phyloP scores from a whole-genome alignment of 2,113 vertebrate species.

The Eonycteris spelaea region DNA sequence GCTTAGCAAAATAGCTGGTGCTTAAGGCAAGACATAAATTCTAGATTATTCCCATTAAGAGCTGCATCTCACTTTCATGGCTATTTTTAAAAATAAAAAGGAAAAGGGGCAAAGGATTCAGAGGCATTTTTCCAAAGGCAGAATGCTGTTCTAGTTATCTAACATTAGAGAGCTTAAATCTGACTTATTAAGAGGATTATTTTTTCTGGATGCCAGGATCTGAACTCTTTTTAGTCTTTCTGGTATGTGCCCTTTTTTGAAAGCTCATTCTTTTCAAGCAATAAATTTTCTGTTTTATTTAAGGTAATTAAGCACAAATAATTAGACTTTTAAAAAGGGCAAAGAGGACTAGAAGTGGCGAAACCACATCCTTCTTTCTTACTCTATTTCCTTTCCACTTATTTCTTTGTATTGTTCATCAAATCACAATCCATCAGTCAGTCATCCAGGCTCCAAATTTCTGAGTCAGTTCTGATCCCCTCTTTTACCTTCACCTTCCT shows the following conservation, averaged over 20 bases:
- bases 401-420: not conserved
- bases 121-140: not conserved
- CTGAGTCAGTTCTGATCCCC: not conserved
- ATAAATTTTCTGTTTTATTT: conserved; percentile 16
- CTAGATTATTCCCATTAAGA: not conserved
- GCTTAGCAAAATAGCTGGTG: not conserved
- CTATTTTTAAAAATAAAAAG: not conserved
- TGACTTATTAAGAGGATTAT: not conserved
- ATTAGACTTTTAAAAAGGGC: not conserved
- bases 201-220: conserved; percentile 2
- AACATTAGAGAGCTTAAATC: not conserved
- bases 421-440: not conserved
- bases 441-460: not conserved
- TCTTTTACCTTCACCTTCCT: not conserved
- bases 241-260: conserved; percentile 26
- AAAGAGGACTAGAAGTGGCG: not conserved
- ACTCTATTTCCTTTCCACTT: not conserved
- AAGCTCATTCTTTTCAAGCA: conserved; percentile 13
- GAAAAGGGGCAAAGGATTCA: not conserved
- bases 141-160: conserved; percentile 8
- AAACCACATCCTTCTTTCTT: not conserved
- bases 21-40: not conserved
- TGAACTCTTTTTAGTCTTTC: conserved; percentile 16
- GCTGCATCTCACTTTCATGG: not conserved
- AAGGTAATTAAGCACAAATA: conserved; percentile 47